A percentile compares a stretch with the other conserved stretches of the same genome.
phyloP scores from a whole-genome alignment of 2,797 vertebrate species.

The Crax fasciolata region DNA sequence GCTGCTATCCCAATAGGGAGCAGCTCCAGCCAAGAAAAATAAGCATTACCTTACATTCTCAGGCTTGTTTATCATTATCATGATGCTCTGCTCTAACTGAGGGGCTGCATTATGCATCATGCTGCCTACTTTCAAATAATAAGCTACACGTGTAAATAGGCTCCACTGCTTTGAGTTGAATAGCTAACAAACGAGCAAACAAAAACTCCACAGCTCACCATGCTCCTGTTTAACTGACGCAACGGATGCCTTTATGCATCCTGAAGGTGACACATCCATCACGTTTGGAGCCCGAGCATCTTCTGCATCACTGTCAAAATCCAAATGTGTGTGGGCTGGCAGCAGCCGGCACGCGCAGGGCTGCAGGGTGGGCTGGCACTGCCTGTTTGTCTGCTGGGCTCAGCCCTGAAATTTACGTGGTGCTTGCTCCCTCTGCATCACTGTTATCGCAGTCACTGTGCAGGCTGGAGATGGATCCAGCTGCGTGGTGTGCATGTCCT shows the following conservation, averaged over 20 bases:
- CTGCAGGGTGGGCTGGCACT: slow-evolving; percentile 17
- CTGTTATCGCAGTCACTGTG: not conserved
- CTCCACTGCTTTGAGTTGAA: not conserved
- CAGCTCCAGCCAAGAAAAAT: slow-evolving; percentile 50
- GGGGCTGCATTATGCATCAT: not conserved
- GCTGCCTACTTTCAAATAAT: slow-evolving; percentile 50
- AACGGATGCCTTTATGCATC: slow-evolving; percentile 25
- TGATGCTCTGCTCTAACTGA: not conserved
- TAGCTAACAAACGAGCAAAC: slow-evolving; percentile 66
- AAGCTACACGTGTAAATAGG: slow-evolving; percentile 41
- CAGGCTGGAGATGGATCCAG: not conserved
- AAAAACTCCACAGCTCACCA: slow-evolving; percentile 20
- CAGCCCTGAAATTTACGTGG: not conserved
- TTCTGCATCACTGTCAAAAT: not conserved
- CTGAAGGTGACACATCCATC: slow-evolving; percentile 44
- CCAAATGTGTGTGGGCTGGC: not conserved
- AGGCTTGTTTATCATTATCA: slow-evolving; percentile 17
- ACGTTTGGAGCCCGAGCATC: fast-evolving
- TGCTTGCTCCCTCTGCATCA: not conserved
- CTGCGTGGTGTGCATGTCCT: not conserved
- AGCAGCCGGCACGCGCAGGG: fast-evolving
- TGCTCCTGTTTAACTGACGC: slow-evolving; percentile 13
- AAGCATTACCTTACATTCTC: not conserved
- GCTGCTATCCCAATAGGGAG: not conserved
- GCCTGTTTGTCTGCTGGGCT: not conserved